phyloP scores from a whole-genome alignment of 2,113 vertebrate species.

The Brachyhypopomus gauderio region DNA sequence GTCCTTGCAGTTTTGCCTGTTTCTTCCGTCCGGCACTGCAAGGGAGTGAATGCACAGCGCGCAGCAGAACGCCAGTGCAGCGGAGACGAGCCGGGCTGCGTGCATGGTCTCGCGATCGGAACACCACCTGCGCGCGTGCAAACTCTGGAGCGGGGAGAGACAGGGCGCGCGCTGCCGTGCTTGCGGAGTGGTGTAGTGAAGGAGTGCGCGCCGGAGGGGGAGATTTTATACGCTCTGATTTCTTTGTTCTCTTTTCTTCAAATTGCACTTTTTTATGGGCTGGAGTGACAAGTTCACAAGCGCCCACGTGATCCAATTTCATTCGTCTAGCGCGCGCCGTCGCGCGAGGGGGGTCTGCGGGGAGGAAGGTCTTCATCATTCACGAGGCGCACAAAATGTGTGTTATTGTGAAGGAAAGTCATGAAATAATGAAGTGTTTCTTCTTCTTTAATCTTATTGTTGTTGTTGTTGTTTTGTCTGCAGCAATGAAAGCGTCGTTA shows the following conservation, averaged over 20 bases:
- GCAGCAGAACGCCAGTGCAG: conserved; percentile 37
- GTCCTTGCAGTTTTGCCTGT: conserved; percentile 52
- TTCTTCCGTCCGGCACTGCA: conserved; percentile 54
- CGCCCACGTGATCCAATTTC: conserved; percentile 56
- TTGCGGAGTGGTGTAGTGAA: conserved; percentile 52
- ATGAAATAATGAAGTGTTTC: no score
- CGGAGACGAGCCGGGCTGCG: conserved; percentile 10
- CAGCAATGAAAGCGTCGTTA: conserved; percentile 2
- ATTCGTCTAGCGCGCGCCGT: conserved; percentile 31
- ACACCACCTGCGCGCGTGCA: background rate
- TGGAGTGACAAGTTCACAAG: conserved; percentile 63
- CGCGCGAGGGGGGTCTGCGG: conserved; percentile 19
- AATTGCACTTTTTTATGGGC: conserved; percentile 61
- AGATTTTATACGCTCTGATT: conserved; percentile 71
- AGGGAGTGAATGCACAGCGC: conserved; percentile 46
- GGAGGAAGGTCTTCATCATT: background rate
- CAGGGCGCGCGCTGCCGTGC: conserved; percentile 2
- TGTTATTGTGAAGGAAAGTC: background rate
- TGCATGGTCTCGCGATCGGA: conserved; percentile 14
- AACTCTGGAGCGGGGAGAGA: conserved; percentile 15
- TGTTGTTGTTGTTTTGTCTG: background rate
- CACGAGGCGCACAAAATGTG: background rate
- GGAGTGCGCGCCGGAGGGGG: conserved; percentile 50
- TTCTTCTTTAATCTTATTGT: no score
- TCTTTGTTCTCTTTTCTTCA: conserved; percentile 74